Base-by-base conservation (phyloP, 2,888 invertebrate species). In the Meliscaeva auricollis region DNA sequence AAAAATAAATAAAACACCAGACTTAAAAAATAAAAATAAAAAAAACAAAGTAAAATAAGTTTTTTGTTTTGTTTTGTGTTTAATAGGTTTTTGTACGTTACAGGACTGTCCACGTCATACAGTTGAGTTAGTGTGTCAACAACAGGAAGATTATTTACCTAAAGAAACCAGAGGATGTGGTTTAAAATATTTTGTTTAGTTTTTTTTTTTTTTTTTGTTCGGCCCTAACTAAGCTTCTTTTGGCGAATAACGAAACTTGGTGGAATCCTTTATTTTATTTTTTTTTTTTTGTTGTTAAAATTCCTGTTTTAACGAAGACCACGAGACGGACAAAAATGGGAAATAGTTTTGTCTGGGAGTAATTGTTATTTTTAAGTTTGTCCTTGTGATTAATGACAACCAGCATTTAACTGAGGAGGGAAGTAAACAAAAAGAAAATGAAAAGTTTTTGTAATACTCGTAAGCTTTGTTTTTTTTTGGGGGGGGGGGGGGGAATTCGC, bases 71-170 rank as follows among this genome's bases (percentile, higher is more conserved):
- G 4, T 46, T 32, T 9, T 30, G 15, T 17, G 44, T 2, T 22
- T 9, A n/a, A 41, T 41, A 41, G 20, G 6, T 44, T 46, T 46
- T 46, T 32, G 13, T 30, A 46, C 48, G 11, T 64, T 64, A 13
- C 13, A 48, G 20, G 30, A 48, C 20, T 58, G 58, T 48, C 20
- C 30, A 20, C 48, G 17, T 64, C 64, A 48, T 64, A 13, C 20
- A 32, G 64, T 64, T 64, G 64, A 46, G n/a, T 48, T 35, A 48
- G 48, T 64, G 64, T 48, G 48, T 64, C 64, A 64, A 32, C 64
- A 48, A 48, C 32, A 64, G 64, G 48, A 64, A 64, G 48, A 64
- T 64, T 64, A 64, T 32, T 48, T 48, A 30, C 30, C 30, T 46
- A 48, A 3, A 52, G 3, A 6, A 26, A 44, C 44, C 44, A 26